Base-by-base conservation (phyloP, 2,888 invertebrate genomes). In the Drosophila kuntzei region DNA sequence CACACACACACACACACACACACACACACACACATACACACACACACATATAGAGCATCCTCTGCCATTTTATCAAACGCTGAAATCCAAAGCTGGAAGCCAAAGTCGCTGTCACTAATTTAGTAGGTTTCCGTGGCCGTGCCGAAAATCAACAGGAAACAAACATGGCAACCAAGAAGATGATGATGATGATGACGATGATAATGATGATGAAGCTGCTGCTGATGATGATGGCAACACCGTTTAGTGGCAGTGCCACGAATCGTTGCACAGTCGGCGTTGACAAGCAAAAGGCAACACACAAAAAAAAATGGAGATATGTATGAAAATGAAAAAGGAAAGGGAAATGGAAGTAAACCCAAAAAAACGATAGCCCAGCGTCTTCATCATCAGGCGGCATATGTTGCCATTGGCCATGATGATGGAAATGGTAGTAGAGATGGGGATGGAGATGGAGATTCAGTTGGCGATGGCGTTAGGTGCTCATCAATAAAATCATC, bases 401-500 rank as follows among this genome's bases (percentile, higher is more conserved):
- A 89, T 89, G 85, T 87, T 85, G 69, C 77, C 79, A 59, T 50
- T 64, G 79, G 54, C 54, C 37, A 36, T 27, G 53, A 16, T 12
- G 29, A 25, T 46, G 32, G 37, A 14, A 20, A 27, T 34, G 50
- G 20, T 3, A 22, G 14, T 37, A 18, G 57, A 2, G 16, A 5
- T 34, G 49, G 39, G n/a, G 14, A 16, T 37, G 29, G 55, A 11
- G 11, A n/a, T 54, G 62, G 18, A 16, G 9, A n/a, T 32, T 37
- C 29, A 20, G 22, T 16, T 47, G 46, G 51, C 20, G 50, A 44
- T 60, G 73, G 77, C 69, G 87, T 83, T 83, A 69, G 78, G 71
- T 76, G 83, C 89, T 87, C 91, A 91, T 91, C 91, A 91, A 91
- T 91, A 91, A 91, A 91, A 91, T 91, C 91, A 91, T 91, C 90